Evolutionary conservation across 1,140 invertebrate species (phyloP), one percentile per base, ranked within the genome.

Genomic region (Aphis gossypii): DNA sequence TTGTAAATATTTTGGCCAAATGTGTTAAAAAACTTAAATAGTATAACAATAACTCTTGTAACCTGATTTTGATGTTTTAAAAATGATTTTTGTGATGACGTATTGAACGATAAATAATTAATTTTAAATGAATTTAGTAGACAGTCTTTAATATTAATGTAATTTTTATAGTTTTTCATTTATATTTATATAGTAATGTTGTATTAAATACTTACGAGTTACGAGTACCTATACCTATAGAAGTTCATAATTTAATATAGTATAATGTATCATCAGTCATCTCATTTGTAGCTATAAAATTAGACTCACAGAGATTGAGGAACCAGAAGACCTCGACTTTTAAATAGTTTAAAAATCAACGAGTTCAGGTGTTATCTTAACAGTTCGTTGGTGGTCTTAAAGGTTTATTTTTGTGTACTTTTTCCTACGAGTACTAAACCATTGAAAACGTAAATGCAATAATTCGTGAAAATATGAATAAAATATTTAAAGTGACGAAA

Each of bases 61-160:
- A 89, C 48, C 87, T n/a, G 87, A 68, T 90, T 90, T 90, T 90
- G 9, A 51, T 51, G n/a, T 89, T 35, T 54, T n/a, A 35, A 89
- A 89, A 35, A 35, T 51, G 54, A 54, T 90, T 56, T 90, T 90
- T 38, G 35, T 1, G 88, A 25, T 56, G 51, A 90, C 35, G 7
- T 54, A 56, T 60, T 60, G 35, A 90, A 38, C 11, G 21, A 90
- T 90, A 60, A 90, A 90, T 60, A 56, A 41, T 41, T 1, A 2
- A 90, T 54, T 89, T 54, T 89, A 89, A 88, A 54, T 3, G 38
- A 9, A 54, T n/a, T 56, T 54, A 11, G 9, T 46, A 25, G 83
- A 44, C 38, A 46, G 23, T 86, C 41, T 86, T 86, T 44, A 38
- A 30, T 44, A 44, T 11, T 30, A 23, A 46, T 51, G 86, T 51